Percentiles rank a stretch among this genome's conserved stretches.
phyloP scores from a whole-genome alignment of 1,140 invertebrate genomes.

The Drosophila varians region DNA sequence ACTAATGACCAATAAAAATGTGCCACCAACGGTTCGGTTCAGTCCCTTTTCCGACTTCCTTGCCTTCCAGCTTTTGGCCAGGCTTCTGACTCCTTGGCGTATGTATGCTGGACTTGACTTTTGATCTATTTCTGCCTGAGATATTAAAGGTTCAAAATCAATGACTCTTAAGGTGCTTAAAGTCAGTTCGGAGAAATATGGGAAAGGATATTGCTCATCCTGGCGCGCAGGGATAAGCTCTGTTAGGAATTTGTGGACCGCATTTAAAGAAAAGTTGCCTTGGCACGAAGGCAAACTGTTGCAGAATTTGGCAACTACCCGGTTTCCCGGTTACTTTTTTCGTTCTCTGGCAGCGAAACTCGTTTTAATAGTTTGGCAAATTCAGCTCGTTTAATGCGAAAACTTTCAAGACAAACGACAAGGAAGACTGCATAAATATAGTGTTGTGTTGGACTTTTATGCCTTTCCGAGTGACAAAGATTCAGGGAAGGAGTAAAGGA shows the following conservation, averaged over 20 bases:
- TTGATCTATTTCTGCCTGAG: conserved; percentile 75
- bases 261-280: neutral
- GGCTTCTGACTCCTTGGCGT: conserved; percentile 4
- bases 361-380: conserved; percentile 72
- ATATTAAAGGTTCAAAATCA: conserved; percentile 47
- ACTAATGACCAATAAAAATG: conserved; percentile 82
- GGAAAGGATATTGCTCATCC: conserved; percentile 1
- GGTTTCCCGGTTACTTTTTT: conserved; percentile 3
- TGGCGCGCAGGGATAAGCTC: neutral
- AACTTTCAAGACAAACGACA: conserved; percentile 74
- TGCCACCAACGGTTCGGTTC: conserved; percentile 48
- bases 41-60: conserved; percentile 8
- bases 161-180: conserved; percentile 40
- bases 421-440: conserved; percentile 68
- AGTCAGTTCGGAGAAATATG: conserved; percentile 6
- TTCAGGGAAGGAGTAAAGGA: neutral
- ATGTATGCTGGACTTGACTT: conserved; percentile 44
- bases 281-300: conserved; percentile 31
- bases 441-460: conserved; percentile 73
- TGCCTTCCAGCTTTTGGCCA: conserved; percentile 1
- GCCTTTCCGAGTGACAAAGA: conserved; percentile 58
- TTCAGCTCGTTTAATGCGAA: conserved; percentile 70
- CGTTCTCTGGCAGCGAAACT: conserved; percentile 33
- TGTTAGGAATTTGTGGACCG: conserved; percentile 1
- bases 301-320: conserved; percentile 5